phyloP scores from a whole-genome alignment of 2,113 vertebrate genomes.

The Mohoua ochrocephala region DNA sequence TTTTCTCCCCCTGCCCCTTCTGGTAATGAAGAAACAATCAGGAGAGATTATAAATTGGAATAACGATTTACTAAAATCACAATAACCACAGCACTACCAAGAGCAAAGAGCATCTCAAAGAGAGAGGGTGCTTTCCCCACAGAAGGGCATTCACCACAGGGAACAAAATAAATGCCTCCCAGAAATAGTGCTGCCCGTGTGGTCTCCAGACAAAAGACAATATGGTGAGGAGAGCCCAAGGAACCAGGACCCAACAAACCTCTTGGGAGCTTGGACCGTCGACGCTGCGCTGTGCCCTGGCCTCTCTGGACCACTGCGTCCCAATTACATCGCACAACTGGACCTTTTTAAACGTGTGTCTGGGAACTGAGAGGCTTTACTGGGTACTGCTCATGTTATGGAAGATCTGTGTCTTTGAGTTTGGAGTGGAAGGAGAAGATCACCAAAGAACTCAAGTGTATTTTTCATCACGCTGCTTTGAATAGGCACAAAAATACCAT shows the following conservation, averaged over 20 bases:
- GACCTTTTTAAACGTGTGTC: not conserved
- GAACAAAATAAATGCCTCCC: not conserved
- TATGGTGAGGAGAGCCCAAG: not conserved
- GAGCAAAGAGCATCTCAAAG: not conserved
- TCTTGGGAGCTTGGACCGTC: not conserved
- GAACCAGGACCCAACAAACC: not conserved
- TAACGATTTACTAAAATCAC: not conserved
- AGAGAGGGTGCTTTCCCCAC: not conserved
- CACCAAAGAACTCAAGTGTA: not conserved
- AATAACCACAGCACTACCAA: not conserved
- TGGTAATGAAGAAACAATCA: not conserved
- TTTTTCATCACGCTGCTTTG: not conserved
- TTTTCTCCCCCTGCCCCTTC: not conserved
- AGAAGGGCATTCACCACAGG: not conserved
- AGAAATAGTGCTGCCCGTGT: not conserved
- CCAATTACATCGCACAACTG: not conserved
- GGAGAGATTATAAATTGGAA: not conserved
- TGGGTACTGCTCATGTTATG: not conserved
- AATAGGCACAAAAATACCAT: not conserved
- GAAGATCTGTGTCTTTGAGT: not conserved
- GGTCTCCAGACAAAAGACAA: not conserved
- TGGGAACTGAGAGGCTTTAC: not conserved
- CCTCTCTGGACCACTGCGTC: rapidly evolving
- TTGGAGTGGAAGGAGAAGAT: not conserved
- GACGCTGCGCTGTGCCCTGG: rapidly evolving